Base-by-base conservation (phyloP, 2,888 invertebrate species). In the Nomada hirtipes region DNA sequence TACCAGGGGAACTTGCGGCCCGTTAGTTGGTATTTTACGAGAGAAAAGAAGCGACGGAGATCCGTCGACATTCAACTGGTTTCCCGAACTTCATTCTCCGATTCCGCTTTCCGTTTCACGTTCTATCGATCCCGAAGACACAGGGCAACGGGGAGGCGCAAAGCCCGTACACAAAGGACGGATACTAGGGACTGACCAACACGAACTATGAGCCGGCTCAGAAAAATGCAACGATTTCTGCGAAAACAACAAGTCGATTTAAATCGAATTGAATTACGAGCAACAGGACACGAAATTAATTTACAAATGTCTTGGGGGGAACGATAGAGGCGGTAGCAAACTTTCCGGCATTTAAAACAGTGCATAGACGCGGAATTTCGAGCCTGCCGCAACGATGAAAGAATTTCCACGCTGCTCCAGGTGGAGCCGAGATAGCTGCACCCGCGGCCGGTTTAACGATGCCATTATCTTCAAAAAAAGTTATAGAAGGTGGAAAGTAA, bases 61-160 rank as follows among this genome's bases (percentile, higher is more conserved):
- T 59, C 57, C n/a, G 44, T 61, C 73, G 85, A 77, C 87, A 85
- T 87, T 87, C 86, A 87, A 87, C 86, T 87, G 81, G 86, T 87
- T 36, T 83, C 81, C 83, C 77, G 83, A 83, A 87, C 86, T 81
- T 87, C 76, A 70, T 78, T 83, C 76, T 71, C 74, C 77, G 77
- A 79, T 81, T 81, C 76, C 76, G 69, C 76, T 79, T 73, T 73
- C 72, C 64, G 83, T 81, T 85, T 80, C 77, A 85, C 69, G 72
- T 79, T 81, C 78, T 61, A 81, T 83, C 70, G 85, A 87, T 87
- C 73, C 67, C 59, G 65, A 64, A 52, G 76, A 59, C 57, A 72
- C 60, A 74, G 64, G 73, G 23, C 63, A 57, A 57, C 23, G 63
- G 60, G 73, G 63, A 57, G 63, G 57, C 36, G 47, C 23, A 47